Conservation (phyloP, 2,113 vertebrate species). For the Hystrix brachyura region DNA sequence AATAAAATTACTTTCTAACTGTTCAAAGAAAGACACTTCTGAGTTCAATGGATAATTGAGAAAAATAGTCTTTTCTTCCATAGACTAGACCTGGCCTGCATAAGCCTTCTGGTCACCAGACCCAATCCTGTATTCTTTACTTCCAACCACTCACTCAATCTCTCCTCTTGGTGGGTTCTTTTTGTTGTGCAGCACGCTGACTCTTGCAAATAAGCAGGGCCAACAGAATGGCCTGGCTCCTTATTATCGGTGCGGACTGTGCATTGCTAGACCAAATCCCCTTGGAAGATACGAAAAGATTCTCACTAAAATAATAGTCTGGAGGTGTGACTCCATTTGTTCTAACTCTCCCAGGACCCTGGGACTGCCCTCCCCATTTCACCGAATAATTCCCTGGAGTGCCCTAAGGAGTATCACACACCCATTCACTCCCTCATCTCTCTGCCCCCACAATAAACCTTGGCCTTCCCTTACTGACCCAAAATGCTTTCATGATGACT, state of each 20-base stretch:
- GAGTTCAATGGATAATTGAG: not conserved
- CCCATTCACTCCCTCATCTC: not conserved
- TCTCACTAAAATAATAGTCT: constrained; percentile 16
- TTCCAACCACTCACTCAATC: not conserved
- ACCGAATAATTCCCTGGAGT: not conserved
- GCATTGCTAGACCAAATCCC: not conserved
- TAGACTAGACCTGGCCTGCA: not conserved
- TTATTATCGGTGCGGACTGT: not conserved
- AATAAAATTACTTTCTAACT: not conserved
- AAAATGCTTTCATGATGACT: not conserved
- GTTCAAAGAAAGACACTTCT: not conserved
- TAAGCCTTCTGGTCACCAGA: not conserved
- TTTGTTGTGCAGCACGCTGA: not conserved
- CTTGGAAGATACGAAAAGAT: not conserved
- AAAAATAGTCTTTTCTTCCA: not conserved
- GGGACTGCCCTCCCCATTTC: not conserved
- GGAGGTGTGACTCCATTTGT: not conserved
- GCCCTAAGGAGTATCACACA: not conserved
- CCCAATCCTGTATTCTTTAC: not conserved
- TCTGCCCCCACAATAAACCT: not conserved
- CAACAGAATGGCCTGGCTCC: not conserved
- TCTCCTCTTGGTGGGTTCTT: not conserved
- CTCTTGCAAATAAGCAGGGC: not conserved
- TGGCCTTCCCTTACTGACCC: not conserved
- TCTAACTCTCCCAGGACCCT: not conserved